These are phyloP conservation scores for Drosophila takahashii DNA, from an alignment of 1,140 invertebrate species.

Conservation along the genomic window DNA sequence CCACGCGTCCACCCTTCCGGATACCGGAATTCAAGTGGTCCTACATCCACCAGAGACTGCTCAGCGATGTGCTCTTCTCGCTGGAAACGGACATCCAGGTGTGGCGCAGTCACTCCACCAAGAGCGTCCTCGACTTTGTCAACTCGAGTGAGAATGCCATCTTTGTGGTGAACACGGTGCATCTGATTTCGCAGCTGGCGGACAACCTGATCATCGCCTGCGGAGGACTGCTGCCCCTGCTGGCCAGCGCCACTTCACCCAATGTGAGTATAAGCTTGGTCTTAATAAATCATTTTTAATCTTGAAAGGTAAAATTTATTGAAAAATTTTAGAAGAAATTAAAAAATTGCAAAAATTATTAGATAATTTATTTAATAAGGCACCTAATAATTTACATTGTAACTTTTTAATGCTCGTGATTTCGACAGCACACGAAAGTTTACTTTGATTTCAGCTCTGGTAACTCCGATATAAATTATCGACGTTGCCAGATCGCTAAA, in stretches of 20 bases:
- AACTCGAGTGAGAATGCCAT: slow-evolving; percentile 99
- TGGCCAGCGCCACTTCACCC: slow-evolving; percentile 99
- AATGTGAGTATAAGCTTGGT: slow-evolving; percentile 90
- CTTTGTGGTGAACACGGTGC: slow-evolving; percentile 99
- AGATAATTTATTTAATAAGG: too few relatives aligned
- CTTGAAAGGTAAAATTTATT: too few relatives aligned
- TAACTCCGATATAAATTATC: too few relatives aligned
- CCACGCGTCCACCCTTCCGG: slow-evolving; percentile 97
- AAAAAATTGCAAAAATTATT: too few relatives aligned
- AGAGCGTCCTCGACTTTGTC: slow-evolving; percentile 98
- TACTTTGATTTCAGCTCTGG: too few relatives aligned
- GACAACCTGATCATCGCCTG: slow-evolving; percentile 99
- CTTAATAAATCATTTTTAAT: too few relatives aligned
- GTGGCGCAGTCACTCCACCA: slow-evolving; percentile 95
- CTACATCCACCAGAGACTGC: slow-evolving; percentile 97
- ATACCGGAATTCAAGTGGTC: slow-evolving; percentile 99
- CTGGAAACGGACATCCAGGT: slow-evolving; percentile 99
- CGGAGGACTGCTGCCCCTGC: slow-evolving; percentile 97
- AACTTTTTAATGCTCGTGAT: too few relatives aligned
- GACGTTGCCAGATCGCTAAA: too few relatives aligned
- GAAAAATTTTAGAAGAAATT: too few relatives aligned
- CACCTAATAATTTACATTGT: too few relatives aligned
- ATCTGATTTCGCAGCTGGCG: slow-evolving; percentile 98
- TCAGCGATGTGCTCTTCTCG: slow-evolving; percentile 98
- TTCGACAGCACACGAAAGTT: too few relatives aligned